A percentile compares a stretch with the other conserved stretches of the same genome.
phyloP scores from a whole-genome alignment of 2,888 invertebrate genomes.

The Nemoura dubitans region DNA sequence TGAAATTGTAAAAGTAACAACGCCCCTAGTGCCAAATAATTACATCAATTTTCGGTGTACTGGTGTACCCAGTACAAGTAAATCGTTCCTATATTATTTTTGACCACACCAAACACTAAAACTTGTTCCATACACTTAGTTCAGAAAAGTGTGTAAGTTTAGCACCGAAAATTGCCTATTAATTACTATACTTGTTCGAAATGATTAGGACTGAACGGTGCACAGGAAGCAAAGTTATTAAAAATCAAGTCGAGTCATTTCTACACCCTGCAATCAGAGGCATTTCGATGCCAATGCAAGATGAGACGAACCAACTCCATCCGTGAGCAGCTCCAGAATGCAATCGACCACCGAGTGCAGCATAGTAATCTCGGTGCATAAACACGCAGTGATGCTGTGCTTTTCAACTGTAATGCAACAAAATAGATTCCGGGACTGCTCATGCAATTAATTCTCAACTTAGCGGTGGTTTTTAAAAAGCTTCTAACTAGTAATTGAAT shows the following conservation, averaged over 20 bases:
- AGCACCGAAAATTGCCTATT: neutral
- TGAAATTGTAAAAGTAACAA: neutral
- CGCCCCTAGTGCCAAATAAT: neutral
- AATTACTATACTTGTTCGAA: neutral
- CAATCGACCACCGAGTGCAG: neutral
- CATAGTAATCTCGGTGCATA: neutral
- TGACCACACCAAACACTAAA: neutral
- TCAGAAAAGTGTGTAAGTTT: neutral
- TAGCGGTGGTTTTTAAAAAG: neutral
- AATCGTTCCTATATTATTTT: neutral
- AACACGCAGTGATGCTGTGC: neutral
- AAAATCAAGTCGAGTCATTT: neutral
- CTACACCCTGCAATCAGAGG: neutral
- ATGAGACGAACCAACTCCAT: neutral
- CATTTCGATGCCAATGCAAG: neutral
- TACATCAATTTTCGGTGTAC: neutral
- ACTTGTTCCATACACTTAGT: neutral
- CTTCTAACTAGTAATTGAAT: neutral
- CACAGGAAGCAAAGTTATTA: constrained; percentile 12
- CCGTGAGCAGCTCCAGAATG: neutral
- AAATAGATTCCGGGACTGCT: neutral
- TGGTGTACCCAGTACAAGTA: neutral
- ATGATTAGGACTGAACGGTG: neutral
- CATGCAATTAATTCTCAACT: neutral
- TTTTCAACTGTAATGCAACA: neutral